A percentile compares a stretch with the other conserved stretches of the same genome.
These are phyloP conservation scores for Conops quadrifasciatus DNA, from an alignment of 2,888 invertebrate genomes.

Conservation along the genomic window DNA sequence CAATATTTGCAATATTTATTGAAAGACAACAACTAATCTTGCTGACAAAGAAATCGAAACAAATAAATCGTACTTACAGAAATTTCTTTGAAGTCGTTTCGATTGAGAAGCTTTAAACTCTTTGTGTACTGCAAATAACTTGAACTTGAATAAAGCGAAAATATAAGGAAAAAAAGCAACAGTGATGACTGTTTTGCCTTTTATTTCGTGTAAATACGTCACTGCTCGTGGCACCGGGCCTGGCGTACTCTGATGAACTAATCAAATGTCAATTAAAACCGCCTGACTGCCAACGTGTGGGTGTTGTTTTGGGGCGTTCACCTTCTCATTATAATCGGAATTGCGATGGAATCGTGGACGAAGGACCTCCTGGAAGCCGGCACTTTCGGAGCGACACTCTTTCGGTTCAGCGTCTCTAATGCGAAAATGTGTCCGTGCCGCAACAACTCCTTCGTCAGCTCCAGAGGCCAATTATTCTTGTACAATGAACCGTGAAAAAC, in stretches of 20 bases:
- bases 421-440: no score
- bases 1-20: neutral
- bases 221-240: neutral
- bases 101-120: no score
- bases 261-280: slow-evolving; percentile 28
- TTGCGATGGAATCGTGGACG: neutral
- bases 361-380: neutral
- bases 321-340: neutral
- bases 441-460: neutral
- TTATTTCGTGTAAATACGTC: neutral
- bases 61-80: neutral
- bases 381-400: neutral
- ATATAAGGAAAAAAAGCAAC: no score
- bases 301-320: neutral
- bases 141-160: no score
- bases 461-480: neutral
- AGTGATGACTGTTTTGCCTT: no score
- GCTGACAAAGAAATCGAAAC: neutral
- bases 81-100: no score
- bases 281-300: slow-evolving; percentile 10
- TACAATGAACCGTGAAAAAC: neutral
- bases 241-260: slow-evolving; percentile 12
- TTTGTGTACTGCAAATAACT: no score
- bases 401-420: no score
- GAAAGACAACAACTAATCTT: neutral